A percentile compares a stretch with the other conserved stretches of the same genome.
Conservation (phyloP, 1,140 invertebrate species). For the Drosophila subobscura region DNA sequence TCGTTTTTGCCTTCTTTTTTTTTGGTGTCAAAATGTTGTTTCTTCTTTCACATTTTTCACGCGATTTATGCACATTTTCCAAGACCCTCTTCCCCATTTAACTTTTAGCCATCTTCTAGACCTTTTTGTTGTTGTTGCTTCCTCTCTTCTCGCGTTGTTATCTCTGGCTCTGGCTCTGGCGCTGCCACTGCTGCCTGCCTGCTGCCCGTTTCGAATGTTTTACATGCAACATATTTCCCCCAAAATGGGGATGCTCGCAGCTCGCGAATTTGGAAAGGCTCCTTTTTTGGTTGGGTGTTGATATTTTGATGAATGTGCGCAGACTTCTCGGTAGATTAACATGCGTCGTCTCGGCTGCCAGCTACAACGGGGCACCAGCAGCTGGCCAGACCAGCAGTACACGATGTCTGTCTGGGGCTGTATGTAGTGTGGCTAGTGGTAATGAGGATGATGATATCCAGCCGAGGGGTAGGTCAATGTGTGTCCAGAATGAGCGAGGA, state of each 20-base stretch:
- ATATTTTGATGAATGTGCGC: conserved; percentile 68
- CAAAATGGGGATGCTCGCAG: conserved; percentile 9
- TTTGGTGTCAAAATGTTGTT: conserved; percentile 76
- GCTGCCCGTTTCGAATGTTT: conserved; percentile 42
- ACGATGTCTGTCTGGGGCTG: no score
- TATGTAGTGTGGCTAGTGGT: no score
- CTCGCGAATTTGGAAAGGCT: conserved; percentile 64
- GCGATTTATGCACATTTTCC: conserved; percentile 71
- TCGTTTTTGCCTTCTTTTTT: conserved; percentile 32
- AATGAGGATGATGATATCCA: no score
- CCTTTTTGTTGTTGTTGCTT: conserved; percentile 5
- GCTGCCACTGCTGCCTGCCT: not conserved
- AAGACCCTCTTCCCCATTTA: conserved; percentile 30
- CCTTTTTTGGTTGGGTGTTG: conserved; percentile 68
- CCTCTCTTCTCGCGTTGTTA: conserved; percentile 18
- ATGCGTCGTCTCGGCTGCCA: no score
- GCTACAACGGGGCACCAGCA: no score
- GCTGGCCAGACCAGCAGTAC: no score
- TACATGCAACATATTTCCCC: conserved; percentile 55
- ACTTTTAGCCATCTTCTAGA: conserved; percentile 27
- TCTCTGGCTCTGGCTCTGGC: conserved; percentile 4
- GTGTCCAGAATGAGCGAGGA: no score
- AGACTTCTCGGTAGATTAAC: no score
- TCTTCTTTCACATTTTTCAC: conserved; percentile 79
- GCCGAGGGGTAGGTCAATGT: no score